Evolutionary conservation across 2,888 invertebrate species (phyloP), one percentile per base, ranked within the genome.

Genomic region (Tetragonisca angustula): DNA sequence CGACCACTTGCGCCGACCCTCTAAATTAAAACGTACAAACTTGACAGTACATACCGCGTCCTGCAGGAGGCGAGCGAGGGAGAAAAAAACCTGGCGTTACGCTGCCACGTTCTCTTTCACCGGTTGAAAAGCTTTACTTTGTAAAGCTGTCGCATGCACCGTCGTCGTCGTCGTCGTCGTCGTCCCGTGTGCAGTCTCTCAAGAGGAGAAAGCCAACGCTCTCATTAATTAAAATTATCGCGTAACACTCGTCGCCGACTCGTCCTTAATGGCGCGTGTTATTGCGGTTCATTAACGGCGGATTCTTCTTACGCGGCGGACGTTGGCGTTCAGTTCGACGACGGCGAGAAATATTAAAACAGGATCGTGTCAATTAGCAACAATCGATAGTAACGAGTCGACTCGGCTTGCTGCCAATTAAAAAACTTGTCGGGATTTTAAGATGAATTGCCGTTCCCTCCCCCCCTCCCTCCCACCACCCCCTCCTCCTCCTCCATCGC

Each of bases 211-310:
- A 69, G 65, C 43, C 76, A 76, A 83, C 71, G 56, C 36, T 74
- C 81, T 77, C 68, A 72, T 87, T 89, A 87, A 88, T 89, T 88
- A 87, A 83, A 88, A 87, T 87, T 81, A 88, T 85, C 76, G 69
- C 77, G 70, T 71, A 76, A 80, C 77, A 81, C 78, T 83, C 61
- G 54, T 76, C 76, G 43, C 71, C 43, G 43, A 43, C 43, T 76
- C 43, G 50, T 24, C n/a, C 61, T 79, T 74, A 74, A 86, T 75
- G 65, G 56, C 21, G 65, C 27, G 75, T 68, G 61, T 73, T 67
- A 78, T 86, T 76, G 69, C 72, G 36, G 24, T 32, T 67, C 50
- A 61, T 74, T 54, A n/a, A 36, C 19, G 24, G 6, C 24, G 50
- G 52, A n/a, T 15, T 13, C 64, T 56, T 78, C 64, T 68, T 59